These are phyloP conservation scores for Pteropus rufus DNA, from an alignment of 2,797 vertebrate genomes.

Conservation along the genomic window DNA sequence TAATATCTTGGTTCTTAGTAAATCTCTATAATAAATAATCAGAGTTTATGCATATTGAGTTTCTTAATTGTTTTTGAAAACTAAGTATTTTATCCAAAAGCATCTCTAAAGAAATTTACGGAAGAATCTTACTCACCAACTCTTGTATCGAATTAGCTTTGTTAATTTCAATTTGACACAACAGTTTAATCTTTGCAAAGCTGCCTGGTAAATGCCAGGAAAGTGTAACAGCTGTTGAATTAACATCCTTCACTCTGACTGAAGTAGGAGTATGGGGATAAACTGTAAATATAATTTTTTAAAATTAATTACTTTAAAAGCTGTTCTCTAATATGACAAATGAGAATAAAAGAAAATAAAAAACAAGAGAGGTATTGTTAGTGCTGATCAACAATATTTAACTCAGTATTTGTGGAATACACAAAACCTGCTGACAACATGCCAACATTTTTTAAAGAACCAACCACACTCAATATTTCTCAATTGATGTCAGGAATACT, in stretches of 20 bases:
- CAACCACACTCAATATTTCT: neutral
- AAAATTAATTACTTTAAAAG: neutral
- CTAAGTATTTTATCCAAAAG: constrained; percentile 15
- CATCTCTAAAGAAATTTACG: neutral
- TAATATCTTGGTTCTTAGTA: neutral
- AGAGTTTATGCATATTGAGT: neutral
- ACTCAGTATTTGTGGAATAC: too few relatives aligned
- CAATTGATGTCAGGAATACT: neutral
- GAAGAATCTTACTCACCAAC: constrained; percentile 78
- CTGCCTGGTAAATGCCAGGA: constrained; percentile 81
- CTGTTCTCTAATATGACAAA: neutral
- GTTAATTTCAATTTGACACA: constrained; percentile 82
- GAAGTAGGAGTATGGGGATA: constrained; percentile 76
- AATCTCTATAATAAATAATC: neutral
- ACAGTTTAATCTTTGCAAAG: constrained; percentile 78
- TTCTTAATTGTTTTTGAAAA: neutral
- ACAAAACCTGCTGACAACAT: too few relatives aligned
- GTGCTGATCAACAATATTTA: neutral
- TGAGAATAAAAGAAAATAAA: neutral
- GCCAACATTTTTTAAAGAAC: neutral
- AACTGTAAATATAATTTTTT: constrained; percentile 79
- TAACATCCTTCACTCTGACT: constrained; percentile 71
- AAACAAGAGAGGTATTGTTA: neutral
- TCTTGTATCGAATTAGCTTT: constrained; percentile 49
- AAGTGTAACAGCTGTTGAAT: constrained; percentile 72